Conservation (phyloP, 2,888 invertebrate genomes). For the Linyphia triangularis region DNA sequence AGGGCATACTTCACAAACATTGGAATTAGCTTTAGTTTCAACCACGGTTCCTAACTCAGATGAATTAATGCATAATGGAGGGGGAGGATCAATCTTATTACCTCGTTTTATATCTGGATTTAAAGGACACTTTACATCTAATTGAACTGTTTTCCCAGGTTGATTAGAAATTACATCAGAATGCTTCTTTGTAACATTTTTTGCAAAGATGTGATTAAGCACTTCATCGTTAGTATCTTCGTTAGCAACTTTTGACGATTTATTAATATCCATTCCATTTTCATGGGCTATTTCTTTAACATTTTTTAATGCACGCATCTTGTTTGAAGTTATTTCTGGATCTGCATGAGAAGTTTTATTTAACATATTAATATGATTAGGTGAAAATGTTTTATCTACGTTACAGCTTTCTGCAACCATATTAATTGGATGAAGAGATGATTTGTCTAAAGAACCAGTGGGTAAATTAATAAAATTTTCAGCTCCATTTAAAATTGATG, state of each 20-base stretch:
- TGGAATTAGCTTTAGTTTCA: constrained; percentile 32
- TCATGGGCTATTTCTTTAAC: neutral
- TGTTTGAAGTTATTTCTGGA: constrained; percentile 7
- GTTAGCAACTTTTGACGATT: constrained; percentile 12
- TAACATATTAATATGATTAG: constrained; percentile 6
- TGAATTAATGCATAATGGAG: constrained; percentile 43
- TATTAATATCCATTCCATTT: constrained; percentile 9
- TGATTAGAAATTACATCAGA: constrained; percentile 53
- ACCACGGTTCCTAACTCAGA: neutral
- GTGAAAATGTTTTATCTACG: constrained; percentile 2
- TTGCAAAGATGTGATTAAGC: neutral
- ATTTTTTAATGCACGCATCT: neutral
- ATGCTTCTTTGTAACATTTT: constrained; percentile 29
- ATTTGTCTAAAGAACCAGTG: neutral
- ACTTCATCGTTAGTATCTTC: constrained; percentile 24
- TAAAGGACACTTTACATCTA: too few species aligned
- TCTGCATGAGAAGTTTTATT: constrained; percentile 6
- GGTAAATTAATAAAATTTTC: constrained; percentile 9
- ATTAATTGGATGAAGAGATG: constrained; percentile 27
- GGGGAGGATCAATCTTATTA: constrained; percentile 53
- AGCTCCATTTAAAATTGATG: constrained; percentile 43
- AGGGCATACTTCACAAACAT: constrained; percentile 72
- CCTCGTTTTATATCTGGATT: constrained; percentile 17
- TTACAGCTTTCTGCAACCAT: constrained; percentile 30
- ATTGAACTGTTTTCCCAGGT: constrained; percentile 49